These are phyloP conservation scores for Sciaenops ocellatus DNA, from an alignment of 2,797 vertebrate species.

Conservation along the genomic window DNA sequence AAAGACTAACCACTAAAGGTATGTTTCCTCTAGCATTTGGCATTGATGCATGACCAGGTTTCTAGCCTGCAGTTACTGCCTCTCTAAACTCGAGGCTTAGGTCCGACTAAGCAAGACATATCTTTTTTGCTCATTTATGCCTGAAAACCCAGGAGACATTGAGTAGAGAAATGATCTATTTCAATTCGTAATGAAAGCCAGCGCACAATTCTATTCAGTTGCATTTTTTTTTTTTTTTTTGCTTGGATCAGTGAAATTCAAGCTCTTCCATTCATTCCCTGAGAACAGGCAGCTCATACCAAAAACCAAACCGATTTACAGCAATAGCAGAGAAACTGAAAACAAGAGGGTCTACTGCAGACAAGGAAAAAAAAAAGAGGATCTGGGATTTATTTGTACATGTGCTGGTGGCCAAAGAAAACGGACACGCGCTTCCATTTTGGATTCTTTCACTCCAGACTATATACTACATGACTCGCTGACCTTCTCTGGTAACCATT, in stretches of 20 bases:
- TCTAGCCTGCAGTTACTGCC: constrained; percentile 52
- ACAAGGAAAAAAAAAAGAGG: constrained; percentile 6
- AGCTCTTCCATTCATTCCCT: constrained; percentile 51
- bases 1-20: constrained; percentile 62
- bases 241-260: constrained; percentile 62
- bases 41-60: constrained; percentile 57
- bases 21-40: constrained; percentile 54
- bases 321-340: constrained; percentile 34
- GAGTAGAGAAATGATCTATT: constrained; percentile 56
- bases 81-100: constrained; percentile 51
- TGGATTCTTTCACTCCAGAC: constrained; percentile 41
- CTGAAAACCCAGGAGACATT: constrained; percentile 44
- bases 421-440: constrained; percentile 45
- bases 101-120: constrained; percentile 60
- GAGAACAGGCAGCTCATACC: constrained; percentile 28
- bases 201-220: constrained; percentile 38
- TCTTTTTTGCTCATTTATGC: constrained; percentile 53
- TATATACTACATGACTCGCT: constrained; percentile 24
- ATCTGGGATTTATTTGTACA: constrained; percentile 51
- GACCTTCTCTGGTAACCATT: constrained; percentile 48
- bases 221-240: constrained; percentile 25
- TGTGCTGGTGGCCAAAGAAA: constrained; percentile 53
- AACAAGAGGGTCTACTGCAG: constrained; percentile 31
- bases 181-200: constrained; percentile 69
- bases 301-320: constrained; percentile 33